Conservation (phyloP, 2,888 invertebrate genomes). For the Acanthosoma haemorrhoidale region DNA sequence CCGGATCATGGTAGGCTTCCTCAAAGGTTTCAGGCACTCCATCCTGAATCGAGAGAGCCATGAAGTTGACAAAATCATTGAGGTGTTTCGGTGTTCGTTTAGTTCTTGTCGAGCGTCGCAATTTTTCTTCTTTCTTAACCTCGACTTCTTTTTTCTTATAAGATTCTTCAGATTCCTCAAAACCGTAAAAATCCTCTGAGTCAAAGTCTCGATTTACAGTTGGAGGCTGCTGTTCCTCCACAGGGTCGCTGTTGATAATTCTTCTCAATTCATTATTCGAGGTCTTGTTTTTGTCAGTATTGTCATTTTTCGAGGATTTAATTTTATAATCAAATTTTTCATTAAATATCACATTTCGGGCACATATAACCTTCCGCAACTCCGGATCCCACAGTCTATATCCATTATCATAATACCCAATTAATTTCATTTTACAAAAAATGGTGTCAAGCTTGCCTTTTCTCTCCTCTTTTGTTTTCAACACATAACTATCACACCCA, state of each 20-base stretch:
- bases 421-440: neutral
- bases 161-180: neutral
- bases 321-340: neutral
- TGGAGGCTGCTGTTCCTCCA: neutral
- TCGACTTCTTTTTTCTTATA: neutral
- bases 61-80: too few species aligned
- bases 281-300: neutral
- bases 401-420: neutral
- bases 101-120: neutral
- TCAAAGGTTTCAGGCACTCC: too few species aligned
- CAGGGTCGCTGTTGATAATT: neutral
- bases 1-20: too few species aligned
- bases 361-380: neutral
- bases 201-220: neutral
- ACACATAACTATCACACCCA: constrained; percentile 37
- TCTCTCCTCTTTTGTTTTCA: neutral
- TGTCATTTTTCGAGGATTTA: neutral
- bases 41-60: too few species aligned
- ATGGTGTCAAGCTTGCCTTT: neutral
- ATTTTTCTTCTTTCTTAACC: neutral
- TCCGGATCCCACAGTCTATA: neutral
- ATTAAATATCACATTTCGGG: neutral
- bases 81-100: neutral
- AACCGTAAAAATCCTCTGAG: neutral
- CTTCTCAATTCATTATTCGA: neutral